A percentile compares a stretch with the other conserved stretches of the same genome.
Conservation (phyloP, 2,888 invertebrate species). For the Harpalus rubripes region DNA sequence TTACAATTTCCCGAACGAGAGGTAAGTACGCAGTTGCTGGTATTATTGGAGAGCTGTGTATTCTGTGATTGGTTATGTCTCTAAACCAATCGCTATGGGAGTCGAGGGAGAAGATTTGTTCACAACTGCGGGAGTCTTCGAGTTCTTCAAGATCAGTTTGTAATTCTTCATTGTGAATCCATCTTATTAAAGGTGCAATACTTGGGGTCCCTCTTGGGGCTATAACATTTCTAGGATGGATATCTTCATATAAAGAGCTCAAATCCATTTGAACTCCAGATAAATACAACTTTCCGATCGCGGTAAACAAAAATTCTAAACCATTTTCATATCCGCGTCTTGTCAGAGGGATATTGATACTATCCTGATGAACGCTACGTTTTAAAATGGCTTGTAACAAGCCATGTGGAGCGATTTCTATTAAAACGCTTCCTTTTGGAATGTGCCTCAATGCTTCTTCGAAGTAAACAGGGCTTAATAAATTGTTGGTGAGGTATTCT, state of each 20-base stretch:
- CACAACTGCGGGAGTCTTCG: slow-evolving; percentile 73
- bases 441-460: slow-evolving; percentile 90
- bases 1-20: slow-evolving; percentile 67
- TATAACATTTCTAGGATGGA: slow-evolving; percentile 85
- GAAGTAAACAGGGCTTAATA: slow-evolving; percentile 85
- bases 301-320: slow-evolving; percentile 81
- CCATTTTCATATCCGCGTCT: slow-evolving; percentile 85
- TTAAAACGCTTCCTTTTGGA: slow-evolving; percentile 89
- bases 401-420: slow-evolving; percentile 95
- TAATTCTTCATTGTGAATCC: slow-evolving; percentile 94
- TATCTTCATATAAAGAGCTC: slow-evolving; percentile 83
- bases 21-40: slow-evolving; percentile 74
- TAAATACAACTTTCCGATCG: slow-evolving; percentile 87
- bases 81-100: slow-evolving; percentile 77
- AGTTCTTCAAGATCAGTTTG: slow-evolving; percentile 76
- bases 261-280: slow-evolving; percentile 88
- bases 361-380: slow-evolving; percentile 85
- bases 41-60: slow-evolving; percentile 74
- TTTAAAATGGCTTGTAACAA: slow-evolving; percentile 92
- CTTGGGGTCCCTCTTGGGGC: slow-evolving; percentile 93
- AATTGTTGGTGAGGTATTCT: slow-evolving; percentile 85
- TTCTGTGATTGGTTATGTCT: slow-evolving; percentile 74
- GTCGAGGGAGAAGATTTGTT: slow-evolving; percentile 76
- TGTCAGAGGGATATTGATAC: slow-evolving; percentile 87
- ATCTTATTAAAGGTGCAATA: slow-evolving; percentile 89